phyloP scores from a whole-genome alignment of 2,797 vertebrate species.

The Muraenolepis orangiensis region DNA sequence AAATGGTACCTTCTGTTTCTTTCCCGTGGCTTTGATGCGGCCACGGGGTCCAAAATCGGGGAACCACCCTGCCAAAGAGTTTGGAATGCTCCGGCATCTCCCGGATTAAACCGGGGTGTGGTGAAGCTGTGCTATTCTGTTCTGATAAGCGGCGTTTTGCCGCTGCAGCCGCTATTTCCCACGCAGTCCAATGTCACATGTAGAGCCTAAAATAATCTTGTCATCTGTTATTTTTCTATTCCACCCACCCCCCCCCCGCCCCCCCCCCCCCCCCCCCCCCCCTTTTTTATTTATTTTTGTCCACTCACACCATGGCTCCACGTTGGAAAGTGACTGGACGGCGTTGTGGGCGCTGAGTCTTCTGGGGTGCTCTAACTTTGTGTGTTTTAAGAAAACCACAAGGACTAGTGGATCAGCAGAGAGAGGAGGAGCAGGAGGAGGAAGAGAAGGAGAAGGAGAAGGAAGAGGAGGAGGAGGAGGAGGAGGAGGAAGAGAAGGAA shows the following conservation, averaged over 20 bases:
- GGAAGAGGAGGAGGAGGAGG: no score
- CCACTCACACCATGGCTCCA: slow-evolving; percentile 62
- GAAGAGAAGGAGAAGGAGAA: no score
- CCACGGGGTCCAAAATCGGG: slow-evolving; percentile 22
- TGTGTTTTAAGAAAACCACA: slow-evolving; percentile 54
- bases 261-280: no score
- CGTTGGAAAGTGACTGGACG: slow-evolving; percentile 53
- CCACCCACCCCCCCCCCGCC: no score
- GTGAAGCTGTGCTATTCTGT: slow-evolving; percentile 26
- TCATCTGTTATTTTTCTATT: no score
- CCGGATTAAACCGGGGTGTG: slow-evolving; percentile 66
- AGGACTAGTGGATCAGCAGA: slow-evolving; percentile 68
- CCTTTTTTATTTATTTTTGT: slow-evolving; percentile 19
- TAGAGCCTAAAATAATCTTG: slow-evolving; percentile 49
- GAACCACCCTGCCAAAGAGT: slow-evolving; percentile 27
- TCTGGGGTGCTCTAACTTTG: slow-evolving; percentile 59
- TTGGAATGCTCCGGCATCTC: slow-evolving; percentile 43
- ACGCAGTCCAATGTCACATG: slow-evolving; percentile 55
- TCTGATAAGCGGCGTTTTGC: slow-evolving; percentile 19
- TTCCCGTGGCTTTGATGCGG: slow-evolving; percentile 28
- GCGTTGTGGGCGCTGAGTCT: slow-evolving; percentile 56
- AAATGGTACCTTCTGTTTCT: slow-evolving; percentile 22
- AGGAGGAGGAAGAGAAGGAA: no score
- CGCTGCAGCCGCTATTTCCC: slow-evolving; percentile 25
- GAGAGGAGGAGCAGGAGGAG: slow-evolving; percentile 27